Conservation (phyloP, 2,113 vertebrate species). For the Athene cunicularia region DNA sequence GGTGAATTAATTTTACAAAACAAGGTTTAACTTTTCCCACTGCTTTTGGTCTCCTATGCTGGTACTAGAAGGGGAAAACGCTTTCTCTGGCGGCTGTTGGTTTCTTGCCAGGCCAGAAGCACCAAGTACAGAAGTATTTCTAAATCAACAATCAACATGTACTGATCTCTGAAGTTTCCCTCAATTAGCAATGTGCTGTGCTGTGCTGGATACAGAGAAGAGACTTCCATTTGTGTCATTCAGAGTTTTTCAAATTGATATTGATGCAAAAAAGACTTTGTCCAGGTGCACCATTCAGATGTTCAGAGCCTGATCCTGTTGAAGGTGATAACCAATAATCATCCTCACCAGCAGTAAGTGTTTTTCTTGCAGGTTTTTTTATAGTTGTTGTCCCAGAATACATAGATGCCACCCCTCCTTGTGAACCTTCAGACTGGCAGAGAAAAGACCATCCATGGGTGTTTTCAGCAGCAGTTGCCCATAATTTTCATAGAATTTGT, state of each 20-base stretch:
- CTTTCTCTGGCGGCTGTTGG: background rate
- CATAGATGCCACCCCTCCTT: rapidly evolving
- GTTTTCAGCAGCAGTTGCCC: background rate
- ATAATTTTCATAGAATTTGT: background rate
- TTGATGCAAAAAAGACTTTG: background rate
- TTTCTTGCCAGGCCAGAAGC: background rate
- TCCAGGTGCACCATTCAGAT: background rate
- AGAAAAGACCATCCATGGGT: background rate
- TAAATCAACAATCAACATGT: background rate
- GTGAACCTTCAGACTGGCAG: background rate
- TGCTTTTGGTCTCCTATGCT: background rate
- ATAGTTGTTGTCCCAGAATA: background rate
- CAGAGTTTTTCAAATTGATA: background rate
- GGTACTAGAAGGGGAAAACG: background rate
- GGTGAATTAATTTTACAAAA: background rate
- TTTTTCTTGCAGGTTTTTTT: background rate
- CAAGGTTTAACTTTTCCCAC: background rate
- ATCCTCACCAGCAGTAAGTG: background rate
- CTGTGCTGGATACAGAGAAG: background rate
- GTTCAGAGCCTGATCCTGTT: background rate
- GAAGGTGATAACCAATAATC: background rate
- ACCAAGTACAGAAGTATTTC: background rate
- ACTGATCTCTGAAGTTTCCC: background rate
- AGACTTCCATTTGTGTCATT: background rate
- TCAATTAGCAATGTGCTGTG: background rate